phyloP scores from a whole-genome alignment of 2,888 invertebrate genomes.

The Drosophila mayaguana region DNA sequence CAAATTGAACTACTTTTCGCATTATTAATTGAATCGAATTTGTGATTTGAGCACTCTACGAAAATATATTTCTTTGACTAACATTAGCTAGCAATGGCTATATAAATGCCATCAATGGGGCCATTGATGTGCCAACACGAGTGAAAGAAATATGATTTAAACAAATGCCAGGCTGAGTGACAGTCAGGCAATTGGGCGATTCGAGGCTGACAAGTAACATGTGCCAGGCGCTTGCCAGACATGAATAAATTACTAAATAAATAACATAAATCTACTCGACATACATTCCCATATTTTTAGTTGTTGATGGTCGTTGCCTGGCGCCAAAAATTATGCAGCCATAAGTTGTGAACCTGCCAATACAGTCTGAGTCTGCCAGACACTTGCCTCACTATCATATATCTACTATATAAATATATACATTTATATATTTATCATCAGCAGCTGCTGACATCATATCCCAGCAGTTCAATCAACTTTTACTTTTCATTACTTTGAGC shows the following conservation, averaged over 20 bases:
- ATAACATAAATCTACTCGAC: conserved; percentile 60
- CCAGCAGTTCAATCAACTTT: conserved; percentile 43
- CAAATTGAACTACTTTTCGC: conserved; percentile 31
- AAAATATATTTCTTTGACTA: conserved; percentile 11
- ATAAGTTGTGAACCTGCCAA: conserved; percentile 51
- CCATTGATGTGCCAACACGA: not conserved
- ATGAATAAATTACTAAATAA: conserved; percentile 75
- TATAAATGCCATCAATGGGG: conserved; percentile 31
- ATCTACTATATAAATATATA: not conserved
- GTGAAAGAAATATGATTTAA: conserved; percentile 59
- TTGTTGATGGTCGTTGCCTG: conserved; percentile 63
- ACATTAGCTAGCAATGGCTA: not conserved
- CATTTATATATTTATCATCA: not conserved
- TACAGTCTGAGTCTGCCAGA: conserved; percentile 14
- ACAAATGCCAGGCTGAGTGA: conserved; percentile 66
- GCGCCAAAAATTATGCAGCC: conserved; percentile 48
- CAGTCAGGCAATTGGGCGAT: conserved; percentile 48
- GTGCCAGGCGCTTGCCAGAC: conserved; percentile 50
- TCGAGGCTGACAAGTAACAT: conserved; percentile 42
- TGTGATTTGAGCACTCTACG: conserved; percentile 6
- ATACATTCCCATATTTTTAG: conserved; percentile 38
- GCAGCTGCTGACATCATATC: conserved; percentile 11
- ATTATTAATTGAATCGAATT: conserved; percentile 36
- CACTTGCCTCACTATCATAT: conserved; percentile 16
- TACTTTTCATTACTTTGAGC: conserved; percentile 12